A percentile compares a stretch with the other conserved stretches of the same genome.
phyloP scores from a whole-genome alignment of 2,797 vertebrate genomes.

The Pempheris klunzingeri region DNA sequence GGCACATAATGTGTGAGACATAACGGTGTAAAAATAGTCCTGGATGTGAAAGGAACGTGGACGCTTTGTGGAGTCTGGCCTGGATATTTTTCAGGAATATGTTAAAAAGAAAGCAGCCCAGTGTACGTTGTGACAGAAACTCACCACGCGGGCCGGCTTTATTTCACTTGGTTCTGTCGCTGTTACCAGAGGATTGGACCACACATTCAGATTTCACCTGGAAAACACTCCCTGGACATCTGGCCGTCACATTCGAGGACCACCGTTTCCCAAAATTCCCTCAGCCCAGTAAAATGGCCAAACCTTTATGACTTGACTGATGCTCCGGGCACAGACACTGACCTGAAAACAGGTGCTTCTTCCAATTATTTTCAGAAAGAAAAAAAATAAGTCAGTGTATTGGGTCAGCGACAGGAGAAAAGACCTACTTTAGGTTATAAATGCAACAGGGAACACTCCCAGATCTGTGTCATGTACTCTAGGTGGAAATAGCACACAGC shows the following conservation, averaged over 20 bases:
- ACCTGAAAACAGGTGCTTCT: conserved; percentile 3
- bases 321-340: not conserved
- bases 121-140: not conserved
- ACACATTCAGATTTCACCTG: conserved; percentile 22
- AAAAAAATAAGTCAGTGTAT: conserved; percentile 13
- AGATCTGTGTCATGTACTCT: conserved; percentile 59
- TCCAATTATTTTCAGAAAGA: conserved; percentile 6
- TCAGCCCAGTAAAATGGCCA: not conserved
- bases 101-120: not conserved
- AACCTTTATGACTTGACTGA: not conserved
- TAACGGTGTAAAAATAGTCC: conserved; percentile 22
- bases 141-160: not conserved
- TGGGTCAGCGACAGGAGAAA: conserved; percentile 48
- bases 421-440: conserved; percentile 62
- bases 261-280: conserved; percentile 14
- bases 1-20: conserved; percentile 3
- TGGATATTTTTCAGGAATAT: not conserved
- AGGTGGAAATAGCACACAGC: conserved; percentile 27
- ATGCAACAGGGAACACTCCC: conserved; percentile 35
- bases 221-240: conserved; percentile 5
- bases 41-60: not conserved
- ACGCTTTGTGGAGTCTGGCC: conserved; percentile 2
- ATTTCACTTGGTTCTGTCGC: not conserved
- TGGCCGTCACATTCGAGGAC: not conserved
- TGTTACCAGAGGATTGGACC: not conserved